Evolutionary conservation across 2,888 invertebrate genomes (phyloP), one percentile per base, ranked within the genome.

Genomic region (Rhagophthalmus giganteus): DNA sequence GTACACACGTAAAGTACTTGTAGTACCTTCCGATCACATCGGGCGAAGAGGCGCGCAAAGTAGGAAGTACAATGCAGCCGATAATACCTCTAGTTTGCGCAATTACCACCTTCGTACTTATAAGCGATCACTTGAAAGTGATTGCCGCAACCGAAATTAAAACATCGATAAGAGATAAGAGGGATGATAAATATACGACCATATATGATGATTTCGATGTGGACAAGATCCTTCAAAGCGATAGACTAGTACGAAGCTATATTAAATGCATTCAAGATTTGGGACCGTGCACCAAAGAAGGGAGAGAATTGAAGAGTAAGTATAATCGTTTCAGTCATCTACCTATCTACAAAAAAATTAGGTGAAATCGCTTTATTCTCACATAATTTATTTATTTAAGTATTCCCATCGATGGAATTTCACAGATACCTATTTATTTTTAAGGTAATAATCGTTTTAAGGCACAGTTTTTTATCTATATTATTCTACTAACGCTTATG

Each of bases 151-250:
- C 73, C 3, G 38, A 28, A 44, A 11, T 7, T 11, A 34, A 20
- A 10, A 8, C 11, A 12, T 33, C 12, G 8, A 40, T 16, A 34
- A 10, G n/a, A 8, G 8, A 37, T 25, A 10, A 24, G 8, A 13
- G 13, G 2, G 25, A 25, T 11, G 7, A 12, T 2, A 30, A 30
- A 10, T 85, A 85, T 72, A 81, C 83, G 0, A 80, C 80, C 57
- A 83, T 81, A 65, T 85, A 79, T 74, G 85, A 85, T 70, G 79
- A 83, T 66, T 76, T 86, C 57, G 81, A 86, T 65, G 70, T 86
- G 9, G 83, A 85, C 12, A 77, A 81, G 62, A 81, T 86, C 56
- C 72, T 86, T 1, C 74, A 74, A 52, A 86, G 84, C 11, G 74
- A 81, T 2, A 78, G 85, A 38, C 74, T 86, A 4, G 73, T 85